Evolutionary conservation across 1,140 invertebrate species (phyloP).

Genomic region (Dermatophagoides farinae): DNA sequence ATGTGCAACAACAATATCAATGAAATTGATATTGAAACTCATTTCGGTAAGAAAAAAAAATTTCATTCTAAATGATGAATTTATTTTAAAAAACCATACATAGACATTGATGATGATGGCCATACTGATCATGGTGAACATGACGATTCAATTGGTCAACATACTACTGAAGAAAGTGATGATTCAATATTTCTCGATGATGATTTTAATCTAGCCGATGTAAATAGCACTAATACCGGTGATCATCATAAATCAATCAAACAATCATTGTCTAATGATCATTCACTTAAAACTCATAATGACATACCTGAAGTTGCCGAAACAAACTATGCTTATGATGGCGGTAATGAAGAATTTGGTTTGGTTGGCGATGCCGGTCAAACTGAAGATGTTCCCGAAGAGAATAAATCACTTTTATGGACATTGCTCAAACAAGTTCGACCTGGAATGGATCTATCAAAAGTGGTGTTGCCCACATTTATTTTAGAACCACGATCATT

Average conservation of each 20-base stretch:
- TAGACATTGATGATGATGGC: slow-evolving; percentile 26
- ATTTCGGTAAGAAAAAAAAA: slow-evolving; percentile 58
- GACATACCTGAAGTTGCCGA: slow-evolving; percentile 27
- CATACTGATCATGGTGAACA: slow-evolving; percentile 28
- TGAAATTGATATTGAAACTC: slow-evolving; percentile 60
- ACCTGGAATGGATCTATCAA: slow-evolving; percentile 87
- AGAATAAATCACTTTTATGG: slow-evolving; percentile 86
- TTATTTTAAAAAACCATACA: slow-evolving; percentile 5
- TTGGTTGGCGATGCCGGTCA: slow-evolving; percentile 50
- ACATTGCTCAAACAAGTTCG: slow-evolving; percentile 73
- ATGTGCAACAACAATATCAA: slow-evolving; percentile 24
- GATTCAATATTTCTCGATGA: slow-evolving; percentile 26
- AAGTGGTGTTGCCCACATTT: slow-evolving; percentile 62
- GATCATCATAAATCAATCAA: slow-evolving; percentile 16
- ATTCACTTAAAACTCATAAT: too few species aligned
- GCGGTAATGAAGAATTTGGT: slow-evolving; percentile 43
- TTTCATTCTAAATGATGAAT: slow-evolving; percentile 14
- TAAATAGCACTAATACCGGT: slow-evolving; percentile 18
- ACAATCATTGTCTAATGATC: not conserved
- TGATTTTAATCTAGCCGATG: slow-evolving; percentile 22
- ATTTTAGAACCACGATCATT: slow-evolving; percentile 72
- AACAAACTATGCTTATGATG: slow-evolving; percentile 37
- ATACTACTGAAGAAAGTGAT: slow-evolving; percentile 22
- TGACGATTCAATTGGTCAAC: slow-evolving; percentile 19
- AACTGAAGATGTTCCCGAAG: slow-evolving; percentile 73